Percentiles rank a stretch among this genome's conserved stretches.
phyloP scores from a whole-genome alignment of 2,113 vertebrate species.

The Chionodraco myersi region DNA sequence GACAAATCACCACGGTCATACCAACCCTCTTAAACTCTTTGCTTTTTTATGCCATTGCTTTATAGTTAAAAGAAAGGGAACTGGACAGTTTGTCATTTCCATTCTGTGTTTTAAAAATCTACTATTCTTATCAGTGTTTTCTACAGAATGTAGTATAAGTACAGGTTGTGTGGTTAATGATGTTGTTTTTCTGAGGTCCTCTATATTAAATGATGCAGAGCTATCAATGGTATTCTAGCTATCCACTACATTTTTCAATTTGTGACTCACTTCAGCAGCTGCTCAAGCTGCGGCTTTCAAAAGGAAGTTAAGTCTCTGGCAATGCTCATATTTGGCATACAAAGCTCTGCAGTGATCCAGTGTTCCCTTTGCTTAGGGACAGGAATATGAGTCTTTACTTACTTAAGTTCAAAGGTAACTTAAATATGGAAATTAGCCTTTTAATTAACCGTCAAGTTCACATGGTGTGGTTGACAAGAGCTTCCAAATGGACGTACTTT shows the following conservation, averaged over 20 bases:
- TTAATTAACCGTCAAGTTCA: slow-evolving; percentile 52
- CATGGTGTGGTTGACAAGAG: slow-evolving; percentile 14
- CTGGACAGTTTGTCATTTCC: background rate
- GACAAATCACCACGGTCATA: slow-evolving; percentile 34
- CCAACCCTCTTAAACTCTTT: background rate
- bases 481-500: slow-evolving; percentile 39
- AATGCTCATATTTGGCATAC: slow-evolving; percentile 67
- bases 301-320: slow-evolving; percentile 72
- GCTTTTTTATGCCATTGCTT: background rate
- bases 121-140: slow-evolving; percentile 10
- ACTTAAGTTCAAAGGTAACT: slow-evolving; percentile 50
- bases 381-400: slow-evolving; percentile 49
- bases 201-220: slow-evolving; percentile 67
- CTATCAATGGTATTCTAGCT: slow-evolving; percentile 71
- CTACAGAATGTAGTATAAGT: slow-evolving; percentile 1
- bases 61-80: background rate
- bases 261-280: slow-evolving; percentile 78
- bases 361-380: slow-evolving; percentile 54
- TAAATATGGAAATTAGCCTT: slow-evolving; percentile 64
- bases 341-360: slow-evolving; percentile 58
- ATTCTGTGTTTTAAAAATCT: background rate
- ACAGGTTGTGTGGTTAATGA: slow-evolving; percentile 53
- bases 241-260: slow-evolving; percentile 63
- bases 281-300: slow-evolving; percentile 69
- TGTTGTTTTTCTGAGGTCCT: slow-evolving; percentile 23